phyloP scores from a whole-genome alignment of 2,113 vertebrate species.

The Macheiramphus alcinus region DNA sequence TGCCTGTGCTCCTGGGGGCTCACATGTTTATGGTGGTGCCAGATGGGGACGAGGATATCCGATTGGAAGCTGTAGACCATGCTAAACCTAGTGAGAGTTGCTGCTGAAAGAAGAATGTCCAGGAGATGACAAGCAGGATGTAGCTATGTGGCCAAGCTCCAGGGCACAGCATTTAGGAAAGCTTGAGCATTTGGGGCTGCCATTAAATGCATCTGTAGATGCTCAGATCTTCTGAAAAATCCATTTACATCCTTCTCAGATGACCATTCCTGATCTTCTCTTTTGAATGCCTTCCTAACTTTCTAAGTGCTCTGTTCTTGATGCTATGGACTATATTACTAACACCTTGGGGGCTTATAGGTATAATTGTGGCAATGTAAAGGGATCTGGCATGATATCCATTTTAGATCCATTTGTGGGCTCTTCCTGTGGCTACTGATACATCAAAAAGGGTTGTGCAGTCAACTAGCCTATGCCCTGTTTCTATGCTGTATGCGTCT shows the following conservation, averaged over 20 bases:
- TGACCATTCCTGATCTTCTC: neutral
- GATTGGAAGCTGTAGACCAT: neutral
- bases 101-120: neutral
- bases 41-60: constrained; percentile 28
- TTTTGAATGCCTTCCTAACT: neutral
- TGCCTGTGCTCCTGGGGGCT: neutral
- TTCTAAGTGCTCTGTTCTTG: neutral
- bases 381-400: neutral
- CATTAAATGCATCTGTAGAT: neutral
- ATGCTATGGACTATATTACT: neutral
- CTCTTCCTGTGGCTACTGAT: neutral
- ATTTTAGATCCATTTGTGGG: neutral
- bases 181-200: neutral
- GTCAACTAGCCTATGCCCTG: neutral
- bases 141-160: neutral
- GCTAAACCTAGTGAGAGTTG: neutral
- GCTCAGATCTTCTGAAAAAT: neutral
- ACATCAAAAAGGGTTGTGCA: neutral
- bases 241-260: neutral
- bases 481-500: neutral
- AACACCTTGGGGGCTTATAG: neutral
- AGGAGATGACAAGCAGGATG: neutral
- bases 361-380: neutral
- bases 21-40: neutral
- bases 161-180: neutral